A percentile compares a stretch with the other conserved stretches of the same genome.
Conservation (phyloP, 2,888 invertebrate genomes). For the Antheraea assamensis region DNA sequence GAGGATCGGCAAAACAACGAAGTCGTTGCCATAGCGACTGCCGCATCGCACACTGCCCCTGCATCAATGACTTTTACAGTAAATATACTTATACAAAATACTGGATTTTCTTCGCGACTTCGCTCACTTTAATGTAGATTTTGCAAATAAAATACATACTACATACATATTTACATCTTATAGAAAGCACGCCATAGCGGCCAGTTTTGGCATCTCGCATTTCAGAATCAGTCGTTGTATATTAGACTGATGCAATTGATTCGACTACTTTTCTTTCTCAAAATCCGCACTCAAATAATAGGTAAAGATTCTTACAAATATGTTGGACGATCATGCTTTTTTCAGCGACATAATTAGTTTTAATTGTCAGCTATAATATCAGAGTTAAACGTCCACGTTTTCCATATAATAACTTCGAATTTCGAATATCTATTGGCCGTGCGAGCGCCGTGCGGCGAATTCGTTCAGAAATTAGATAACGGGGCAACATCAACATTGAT, state of each 20-base stretch:
- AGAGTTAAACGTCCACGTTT: not conserved
- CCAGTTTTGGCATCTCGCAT: too few species aligned
- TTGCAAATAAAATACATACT: too few species aligned
- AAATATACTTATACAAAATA: not conserved
- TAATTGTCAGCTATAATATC: slow-evolving; percentile 1
- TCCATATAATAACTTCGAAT: not conserved
- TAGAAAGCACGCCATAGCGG: not conserved
- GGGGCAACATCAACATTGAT: slow-evolving; percentile 66
- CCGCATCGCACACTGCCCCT: slow-evolving; percentile 63
- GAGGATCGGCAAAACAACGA: slow-evolving; percentile 77
- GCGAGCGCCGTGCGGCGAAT: slow-evolving; percentile 26
- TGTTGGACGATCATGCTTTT: not conserved
- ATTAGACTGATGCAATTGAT: too few species aligned
- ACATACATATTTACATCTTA: not conserved
- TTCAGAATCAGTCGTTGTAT: too few species aligned
- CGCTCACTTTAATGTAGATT: too few species aligned
- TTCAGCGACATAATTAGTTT: not conserved
- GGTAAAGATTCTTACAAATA: too few species aligned
- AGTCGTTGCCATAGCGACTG: slow-evolving; percentile 67
- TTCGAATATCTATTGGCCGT: not conserved
- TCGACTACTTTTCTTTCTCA: too few species aligned
- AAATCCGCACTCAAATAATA: too few species aligned
- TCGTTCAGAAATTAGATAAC: slow-evolving; percentile 69
- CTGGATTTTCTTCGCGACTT: too few species aligned
- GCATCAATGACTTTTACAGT: slow-evolving; percentile 18